Evolutionary conservation across 2,797 vertebrate genomes (phyloP).

Genomic region (Sphaeramia orbicularis): DNA sequence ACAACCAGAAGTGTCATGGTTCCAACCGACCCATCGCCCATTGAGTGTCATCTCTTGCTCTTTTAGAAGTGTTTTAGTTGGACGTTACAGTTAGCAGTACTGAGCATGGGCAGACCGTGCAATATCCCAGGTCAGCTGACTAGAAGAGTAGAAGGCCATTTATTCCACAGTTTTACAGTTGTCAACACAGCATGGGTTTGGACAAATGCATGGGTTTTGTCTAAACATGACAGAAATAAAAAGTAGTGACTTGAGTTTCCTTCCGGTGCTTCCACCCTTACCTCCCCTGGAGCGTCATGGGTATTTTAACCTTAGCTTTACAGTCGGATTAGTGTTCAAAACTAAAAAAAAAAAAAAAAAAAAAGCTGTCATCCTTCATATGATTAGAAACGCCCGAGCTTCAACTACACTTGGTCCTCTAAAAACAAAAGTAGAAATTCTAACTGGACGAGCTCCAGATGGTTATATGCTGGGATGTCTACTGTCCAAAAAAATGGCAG

Average conservation of each 20-base stretch:
- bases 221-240: constrained; percentile 72
- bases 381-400: constrained; percentile 87
- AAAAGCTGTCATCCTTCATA: too few relatives aligned
- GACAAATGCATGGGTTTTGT: constrained; percentile 80
- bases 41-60: constrained; percentile 71
- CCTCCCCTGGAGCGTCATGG: constrained; percentile 46
- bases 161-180: constrained; percentile 87
- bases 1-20: constrained; percentile 90
- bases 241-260: constrained; percentile 55
- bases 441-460: constrained; percentile 90
- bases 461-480: constrained; percentile 88
- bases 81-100: constrained; percentile 86
- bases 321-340: constrained; percentile 66
- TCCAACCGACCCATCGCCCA: constrained; percentile 90
- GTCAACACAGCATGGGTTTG: constrained; percentile 87
- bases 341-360: too few relatives aligned
- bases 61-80: constrained; percentile 65
- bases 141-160: constrained; percentile 88
- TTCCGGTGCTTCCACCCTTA: constrained; percentile 54
- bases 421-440: constrained; percentile 73
- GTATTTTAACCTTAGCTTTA: constrained; percentile 63
- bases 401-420: constrained; percentile 95
- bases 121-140: constrained; percentile 86
- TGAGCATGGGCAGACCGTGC: constrained; percentile 85
- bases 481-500: constrained; percentile 88